Base-by-base conservation (phyloP, 2,797 vertebrate species). In the Phoebastria nigripes region DNA sequence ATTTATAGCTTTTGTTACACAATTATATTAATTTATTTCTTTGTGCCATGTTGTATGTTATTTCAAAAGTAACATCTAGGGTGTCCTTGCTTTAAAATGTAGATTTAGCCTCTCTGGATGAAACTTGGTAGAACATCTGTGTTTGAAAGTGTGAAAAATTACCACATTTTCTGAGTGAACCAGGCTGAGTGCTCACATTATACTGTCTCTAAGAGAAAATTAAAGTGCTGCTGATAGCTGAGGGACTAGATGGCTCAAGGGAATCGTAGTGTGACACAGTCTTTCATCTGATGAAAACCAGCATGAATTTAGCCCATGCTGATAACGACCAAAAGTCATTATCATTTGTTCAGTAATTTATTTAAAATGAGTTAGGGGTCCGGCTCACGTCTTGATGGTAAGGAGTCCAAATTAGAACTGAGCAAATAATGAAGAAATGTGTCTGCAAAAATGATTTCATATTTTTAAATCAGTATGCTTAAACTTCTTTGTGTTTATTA, bases 81-180 rank as follows among this genome's bases (percentile, higher is more conserved):
- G 52, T 98, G 98, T 97, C 98, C 98, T 98, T 98, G 98, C 98
- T 98, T 98, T 98, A 96, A 98, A 98, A 98, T 98, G 98, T 97
- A 98, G 98, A 98, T 98, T 98, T 97, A 97, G 95, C 91, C 97
- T 98, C 97, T 98, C 97, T 93, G 96, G 97, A 97, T 97, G 79
- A 95, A 97, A 94, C 95, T 97, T 96, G 83, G 92, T 96, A 76
- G 94, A 96, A 96, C 90, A 97, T 92, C 91, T 86, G 90, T 87
- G 93, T 95, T 97, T 95, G 87, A 96, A 97, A 97, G 94, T 92
- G 97, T 92, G 95, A 96, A 97, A 87, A 97, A 97, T 97, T 94
- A 92, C 89, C 94, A 96, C 97, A 97, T 97, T 96, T 97, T 96
- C 93, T 83, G 88, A 97, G 93, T 82, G 94, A 95, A 92, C 69